Evolutionary conservation across 2,113 vertebrate genomes (phyloP), one percentile per base, ranked within the genome.

Genomic region (Procavia capensis): DNA sequence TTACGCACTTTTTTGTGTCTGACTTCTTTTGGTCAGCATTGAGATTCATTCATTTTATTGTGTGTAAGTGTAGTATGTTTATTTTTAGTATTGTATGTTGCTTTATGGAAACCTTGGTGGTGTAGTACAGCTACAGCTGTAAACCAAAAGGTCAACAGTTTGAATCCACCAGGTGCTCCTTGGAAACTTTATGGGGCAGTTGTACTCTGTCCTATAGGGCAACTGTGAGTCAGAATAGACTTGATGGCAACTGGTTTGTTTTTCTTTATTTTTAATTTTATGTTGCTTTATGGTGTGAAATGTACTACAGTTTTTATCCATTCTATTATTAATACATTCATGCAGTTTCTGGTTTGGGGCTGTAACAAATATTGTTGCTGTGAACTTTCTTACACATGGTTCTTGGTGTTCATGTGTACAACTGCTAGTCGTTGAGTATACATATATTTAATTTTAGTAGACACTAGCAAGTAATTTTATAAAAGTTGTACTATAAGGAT

Each of bases 21-120:
- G 68, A 3, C 27, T 36, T 17, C 27, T 86, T 80, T 85, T 57
- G 57, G 7, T 90, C 22, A 74, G 16, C 68, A 41, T 63, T 90
- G 36, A 92, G 13, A 79, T 34, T 84, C 29, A 92, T 70, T 13
- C 50, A n/a, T 96, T 94, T 85, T 54, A 39, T 20, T 81, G 25
- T n/a, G 31, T 85, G 54, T 22, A 59, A 63, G 72, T 72, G 2
- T 19, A 54, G 45, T 47, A 43, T 74, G n/a, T 47, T 92, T 75
- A 75, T 91, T 94, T 92, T 78, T 54, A 76, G 64, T n/a, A 39
- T 47, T 63, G 0, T 36, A n/a, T 68, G n/a, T 88, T 88, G 14
- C 39, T 45, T 91, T 50, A 50, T 50, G 47, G 47, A 50, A 50
- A 50, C 47, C 47, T 13, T 50, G 47, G 47, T 50, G 47, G 47